These are phyloP conservation scores for Anguilla obscura DNA, from an alignment of 2,797 vertebrate genomes.

Conservation along the genomic window DNA sequence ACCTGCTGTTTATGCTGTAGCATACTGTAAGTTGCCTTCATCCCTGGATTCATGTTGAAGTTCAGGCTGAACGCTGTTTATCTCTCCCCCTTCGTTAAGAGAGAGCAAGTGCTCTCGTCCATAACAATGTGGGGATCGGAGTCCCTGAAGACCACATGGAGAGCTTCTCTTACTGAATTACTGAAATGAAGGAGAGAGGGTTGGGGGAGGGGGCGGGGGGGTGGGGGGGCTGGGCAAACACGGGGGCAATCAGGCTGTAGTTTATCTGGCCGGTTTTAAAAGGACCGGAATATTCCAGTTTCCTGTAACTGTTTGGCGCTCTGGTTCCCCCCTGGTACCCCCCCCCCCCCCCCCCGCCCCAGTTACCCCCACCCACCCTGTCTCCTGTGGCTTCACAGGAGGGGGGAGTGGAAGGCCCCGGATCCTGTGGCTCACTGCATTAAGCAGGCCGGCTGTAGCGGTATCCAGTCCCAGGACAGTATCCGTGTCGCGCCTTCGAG, in stretches of 20 bases:
- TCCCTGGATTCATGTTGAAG: background rate
- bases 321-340: background rate
- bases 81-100: background rate
- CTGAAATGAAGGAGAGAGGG: background rate
- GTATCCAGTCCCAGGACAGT: background rate
- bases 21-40: background rate
- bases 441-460: background rate
- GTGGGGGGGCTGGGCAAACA: background rate
- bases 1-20: background rate
- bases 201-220: background rate
- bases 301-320: background rate
- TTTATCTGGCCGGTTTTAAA: background rate
- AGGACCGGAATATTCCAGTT: background rate
- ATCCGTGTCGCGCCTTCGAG: background rate
- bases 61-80: background rate
- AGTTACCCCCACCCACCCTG: background rate
- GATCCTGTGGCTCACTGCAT: background rate
- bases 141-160: background rate
- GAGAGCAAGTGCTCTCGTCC: background rate
- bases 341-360: no score
- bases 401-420: background rate
- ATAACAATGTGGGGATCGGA: background rate
- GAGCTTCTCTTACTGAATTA: background rate
- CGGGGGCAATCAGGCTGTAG: background rate
- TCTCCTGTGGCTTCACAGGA: background rate